These are phyloP conservation scores for Halcyon malimbica DNA, from an alignment of 2,113 vertebrate species.

Conservation along the genomic window DNA sequence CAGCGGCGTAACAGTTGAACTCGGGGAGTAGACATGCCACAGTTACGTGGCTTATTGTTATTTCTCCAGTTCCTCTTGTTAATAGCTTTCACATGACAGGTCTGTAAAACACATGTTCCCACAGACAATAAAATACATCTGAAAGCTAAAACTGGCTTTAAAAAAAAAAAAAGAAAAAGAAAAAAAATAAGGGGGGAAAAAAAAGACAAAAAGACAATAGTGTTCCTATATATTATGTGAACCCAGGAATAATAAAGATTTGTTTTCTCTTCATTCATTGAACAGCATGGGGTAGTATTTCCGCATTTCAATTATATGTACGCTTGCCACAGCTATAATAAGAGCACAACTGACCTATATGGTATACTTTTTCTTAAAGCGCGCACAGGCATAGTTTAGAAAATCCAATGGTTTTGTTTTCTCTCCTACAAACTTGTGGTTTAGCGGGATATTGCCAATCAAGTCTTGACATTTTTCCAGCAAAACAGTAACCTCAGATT, in stretches of 20 bases:
- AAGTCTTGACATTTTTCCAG: constrained; percentile 73
- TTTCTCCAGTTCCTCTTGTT: constrained; percentile 71
- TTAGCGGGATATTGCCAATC: constrained; percentile 75
- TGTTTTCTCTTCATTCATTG: constrained; percentile 65
- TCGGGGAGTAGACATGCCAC: constrained; percentile 48
- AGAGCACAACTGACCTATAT: constrained; percentile 46
- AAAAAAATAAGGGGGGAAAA: not conserved
- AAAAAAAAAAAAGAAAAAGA: not conserved
- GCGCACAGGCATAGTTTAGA: constrained; percentile 54
- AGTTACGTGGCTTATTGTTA: constrained; percentile 69
- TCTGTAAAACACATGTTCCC: constrained; percentile 81
- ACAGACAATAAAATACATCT: constrained; percentile 77
- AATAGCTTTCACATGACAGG: constrained; percentile 80
- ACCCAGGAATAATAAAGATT: constrained; percentile 58
- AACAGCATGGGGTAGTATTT: constrained; percentile 59
- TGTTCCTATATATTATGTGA: constrained; percentile 50
- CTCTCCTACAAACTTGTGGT: constrained; percentile 73
- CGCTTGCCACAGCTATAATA: constrained; percentile 65
- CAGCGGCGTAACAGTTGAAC: constrained; percentile 57
- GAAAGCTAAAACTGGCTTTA: constrained; percentile 66
- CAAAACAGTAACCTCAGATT: constrained; percentile 72
- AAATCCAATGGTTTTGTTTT: constrained; percentile 69
- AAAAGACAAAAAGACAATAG: constrained; percentile 16
- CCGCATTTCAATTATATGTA: constrained; percentile 50
- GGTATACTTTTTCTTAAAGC: constrained; percentile 65